These are phyloP conservation scores for Aselliscus stoliczkanus DNA, from an alignment of 2,797 vertebrate genomes.

Conservation along the genomic window DNA sequence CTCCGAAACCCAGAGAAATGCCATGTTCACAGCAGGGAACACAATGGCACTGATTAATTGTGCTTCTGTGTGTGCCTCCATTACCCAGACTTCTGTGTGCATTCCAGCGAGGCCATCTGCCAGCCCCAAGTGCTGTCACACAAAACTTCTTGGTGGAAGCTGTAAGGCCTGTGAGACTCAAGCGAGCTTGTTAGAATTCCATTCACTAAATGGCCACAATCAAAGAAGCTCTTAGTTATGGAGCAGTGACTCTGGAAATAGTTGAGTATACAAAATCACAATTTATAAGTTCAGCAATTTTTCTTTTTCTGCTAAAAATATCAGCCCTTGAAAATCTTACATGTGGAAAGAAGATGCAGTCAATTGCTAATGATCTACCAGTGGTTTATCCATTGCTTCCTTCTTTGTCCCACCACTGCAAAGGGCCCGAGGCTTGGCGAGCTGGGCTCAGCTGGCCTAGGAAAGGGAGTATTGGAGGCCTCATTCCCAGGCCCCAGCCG, in stretches of 20 bases:
- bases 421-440: not conserved
- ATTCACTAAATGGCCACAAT: not conserved
- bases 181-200: not conserved
- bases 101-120: not conserved
- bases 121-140: not conserved
- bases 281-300: not conserved
- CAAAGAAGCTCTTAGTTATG: not conserved
- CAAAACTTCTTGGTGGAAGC: not conserved
- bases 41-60: conserved; percentile 25
- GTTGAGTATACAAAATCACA: not conserved
- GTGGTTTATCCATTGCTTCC: not conserved
- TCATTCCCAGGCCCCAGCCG: not conserved
- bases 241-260: not conserved
- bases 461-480: not conserved
- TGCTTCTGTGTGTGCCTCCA: not conserved
- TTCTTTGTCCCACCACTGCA: not conserved
- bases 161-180: not conserved
- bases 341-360: not conserved
- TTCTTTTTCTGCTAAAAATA: conserved; percentile 16
- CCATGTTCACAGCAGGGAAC: not conserved
- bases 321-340: not conserved
- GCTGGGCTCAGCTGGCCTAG: not conserved
- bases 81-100: not conserved
- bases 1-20: not conserved
- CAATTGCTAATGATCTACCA: not conserved